phyloP scores from a whole-genome alignment of 2,888 invertebrate species.

The Capitulum mitella region DNA sequence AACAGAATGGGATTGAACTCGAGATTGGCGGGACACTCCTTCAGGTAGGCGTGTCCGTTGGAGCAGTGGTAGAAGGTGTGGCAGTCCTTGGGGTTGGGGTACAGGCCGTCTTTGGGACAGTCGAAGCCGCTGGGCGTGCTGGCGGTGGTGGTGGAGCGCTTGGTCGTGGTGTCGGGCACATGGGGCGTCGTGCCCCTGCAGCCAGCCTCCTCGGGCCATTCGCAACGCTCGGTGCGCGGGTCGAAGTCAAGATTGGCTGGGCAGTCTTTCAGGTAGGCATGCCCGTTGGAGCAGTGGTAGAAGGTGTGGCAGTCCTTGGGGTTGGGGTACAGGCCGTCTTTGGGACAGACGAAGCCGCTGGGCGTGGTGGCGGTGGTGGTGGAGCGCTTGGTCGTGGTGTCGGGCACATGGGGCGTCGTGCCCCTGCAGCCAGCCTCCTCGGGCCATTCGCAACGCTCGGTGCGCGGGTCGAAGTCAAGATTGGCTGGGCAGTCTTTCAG shows the following conservation, averaged over 20 bases:
- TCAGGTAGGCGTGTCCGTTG: neutral
- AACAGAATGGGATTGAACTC: neutral
- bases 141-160: neutral
- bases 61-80: neutral
- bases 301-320: slow-evolving; percentile 31
- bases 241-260: neutral
- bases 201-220: neutral
- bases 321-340: slow-evolving; percentile 32
- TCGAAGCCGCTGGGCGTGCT: slow-evolving; percentile 1
- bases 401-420: neutral
- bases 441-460: neutral
- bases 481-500: neutral
- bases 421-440: neutral
- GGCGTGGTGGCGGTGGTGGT: neutral
- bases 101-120: slow-evolving; percentile 30
- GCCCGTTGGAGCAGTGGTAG: neutral
- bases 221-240: neutral
- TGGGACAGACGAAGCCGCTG: slow-evolving; percentile 27
- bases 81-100: slow-evolving; percentile 34
- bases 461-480: neutral
- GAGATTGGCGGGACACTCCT: neutral
- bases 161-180: neutral
- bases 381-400: neutral
- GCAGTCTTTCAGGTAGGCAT: neutral
- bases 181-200: neutral